Base-by-base conservation (phyloP, 2,888 invertebrate species). In the Amphipyra berbera region DNA sequence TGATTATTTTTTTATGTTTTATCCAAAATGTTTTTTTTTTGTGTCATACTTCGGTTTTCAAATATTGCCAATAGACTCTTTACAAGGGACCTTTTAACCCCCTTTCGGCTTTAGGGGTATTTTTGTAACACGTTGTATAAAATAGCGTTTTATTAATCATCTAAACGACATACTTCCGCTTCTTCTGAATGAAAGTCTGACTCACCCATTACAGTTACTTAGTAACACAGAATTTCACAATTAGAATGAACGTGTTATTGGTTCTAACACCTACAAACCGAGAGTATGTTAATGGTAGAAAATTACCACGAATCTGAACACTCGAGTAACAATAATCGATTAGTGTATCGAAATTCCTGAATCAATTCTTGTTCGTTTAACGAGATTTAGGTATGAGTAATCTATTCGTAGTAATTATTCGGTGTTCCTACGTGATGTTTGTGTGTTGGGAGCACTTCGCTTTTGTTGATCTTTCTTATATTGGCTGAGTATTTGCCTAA, bases 351-450 rank as follows among this genome's bases (percentile, higher is more conserved):
- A 50, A 7, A 2, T 30, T 7, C 30, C 6, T 6, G 6, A 30
- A 30, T 30, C 30, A 6, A 63, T 66, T 62, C 49, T 49, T 44
- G 40, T 70, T 38, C 49, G 44, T 49, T 40, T 21, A 49, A 46
- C 30, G 35, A 33, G 42, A 52, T 44, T 56, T 30, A 12, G 14
- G 21, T 21, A 42, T 40, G 35, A 52, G 46, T 42, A 60, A 68
- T 49, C 41, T 35, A 41, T 47, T 47, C 6, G 41, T 35, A 41
- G 48, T 63, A 68, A 72, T 64, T 58, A 53, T 68, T 61, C 68
- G 44, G 41, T 55, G 70, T 73, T 69, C 72, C 64, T 56, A 76
- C 75, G 78, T 76, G 77, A 72, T 78, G 73, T 79, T 81, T 78
- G 71, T 68, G 64, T 66, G 59, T 68, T 73, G 64, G 56, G 50